These are phyloP conservation scores for Clusia tigrina DNA, from an alignment of 2,888 invertebrate species.

Conservation along the genomic window DNA sequence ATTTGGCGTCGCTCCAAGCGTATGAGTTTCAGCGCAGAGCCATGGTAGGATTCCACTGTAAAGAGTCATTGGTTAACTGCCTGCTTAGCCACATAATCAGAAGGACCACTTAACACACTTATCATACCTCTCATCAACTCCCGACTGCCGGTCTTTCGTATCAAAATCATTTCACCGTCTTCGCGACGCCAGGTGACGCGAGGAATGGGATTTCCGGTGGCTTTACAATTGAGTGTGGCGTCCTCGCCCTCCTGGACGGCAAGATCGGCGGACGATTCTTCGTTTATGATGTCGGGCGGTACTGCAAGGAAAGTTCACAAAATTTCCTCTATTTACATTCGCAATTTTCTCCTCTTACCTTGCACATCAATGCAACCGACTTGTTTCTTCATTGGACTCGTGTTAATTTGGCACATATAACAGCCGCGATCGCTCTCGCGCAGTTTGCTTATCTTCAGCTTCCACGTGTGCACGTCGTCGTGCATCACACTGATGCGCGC, in stretches of 20 bases:
- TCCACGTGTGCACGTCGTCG: slow-evolving; percentile 86
- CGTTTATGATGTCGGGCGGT: slow-evolving; percentile 81
- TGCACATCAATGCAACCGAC: slow-evolving; percentile 88
- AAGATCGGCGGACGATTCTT: slow-evolving; percentile 78
- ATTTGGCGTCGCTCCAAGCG: slow-evolving; percentile 87
- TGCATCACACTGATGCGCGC: slow-evolving; percentile 82
- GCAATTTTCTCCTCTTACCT: slow-evolving; percentile 67
- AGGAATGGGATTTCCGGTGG: slow-evolving; percentile 81
- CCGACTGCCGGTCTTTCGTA: slow-evolving; percentile 66
- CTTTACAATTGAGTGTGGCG: slow-evolving; percentile 79
- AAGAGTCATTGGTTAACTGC: background rate
- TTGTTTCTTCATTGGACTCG: slow-evolving; percentile 85
- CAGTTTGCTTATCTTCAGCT: slow-evolving; percentile 82
- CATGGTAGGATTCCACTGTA: slow-evolving; percentile 78
- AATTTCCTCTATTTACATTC: background rate
- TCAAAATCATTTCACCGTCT: slow-evolving; percentile 72
- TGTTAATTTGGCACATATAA: slow-evolving; percentile 94
- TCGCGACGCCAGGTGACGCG: slow-evolving; percentile 83
- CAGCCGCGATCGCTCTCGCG: slow-evolving; percentile 85
- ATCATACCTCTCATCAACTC: slow-evolving; percentile 63
- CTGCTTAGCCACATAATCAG: background rate
- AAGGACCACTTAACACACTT: slow-evolving; percentile 8
- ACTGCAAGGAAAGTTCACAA: slow-evolving; percentile 65
- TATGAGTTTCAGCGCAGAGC: slow-evolving; percentile 76
- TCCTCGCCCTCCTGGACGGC: slow-evolving; percentile 81